A percentile compares a stretch with the other conserved stretches of the same genome.
These are phyloP conservation scores for Diaphora mendica DNA, from an alignment of 2,888 invertebrate genomes.

Conservation along the genomic window DNA sequence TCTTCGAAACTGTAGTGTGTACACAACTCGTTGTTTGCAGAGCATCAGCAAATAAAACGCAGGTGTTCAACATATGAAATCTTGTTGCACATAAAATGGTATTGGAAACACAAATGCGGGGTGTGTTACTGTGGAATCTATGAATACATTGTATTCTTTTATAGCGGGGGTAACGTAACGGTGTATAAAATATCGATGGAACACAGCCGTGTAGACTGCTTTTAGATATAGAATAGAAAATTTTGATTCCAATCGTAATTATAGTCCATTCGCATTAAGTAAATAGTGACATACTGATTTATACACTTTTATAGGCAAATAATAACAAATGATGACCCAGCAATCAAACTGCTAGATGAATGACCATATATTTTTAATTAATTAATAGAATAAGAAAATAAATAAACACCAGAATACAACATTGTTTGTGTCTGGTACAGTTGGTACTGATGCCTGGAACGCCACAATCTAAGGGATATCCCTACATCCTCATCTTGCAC, in stretches of 20 bases:
- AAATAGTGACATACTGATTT: no score
- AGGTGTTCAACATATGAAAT: conserved; percentile 20
- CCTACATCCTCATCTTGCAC: not conserved
- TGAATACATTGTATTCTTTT: conserved; percentile 12
- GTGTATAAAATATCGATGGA: not conserved
- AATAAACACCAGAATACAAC: no score
- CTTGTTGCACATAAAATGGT: conserved; percentile 14
- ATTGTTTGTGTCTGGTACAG: not conserved
- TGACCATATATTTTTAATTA: no score
- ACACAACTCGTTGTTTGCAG: conserved; percentile 1
- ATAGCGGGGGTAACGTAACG: not conserved
- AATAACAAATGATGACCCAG: no score
- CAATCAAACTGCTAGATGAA: no score
- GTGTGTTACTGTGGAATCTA: conserved; percentile 7
- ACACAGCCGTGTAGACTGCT: not conserved
- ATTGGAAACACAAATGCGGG: conserved; percentile 15
- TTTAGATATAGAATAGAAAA: not conserved
- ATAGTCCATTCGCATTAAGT: no score
- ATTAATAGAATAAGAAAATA: no score
- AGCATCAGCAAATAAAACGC: conserved; percentile 17
- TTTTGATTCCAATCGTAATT: no score
- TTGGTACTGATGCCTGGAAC: not conserved
- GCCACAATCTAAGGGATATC: not conserved
- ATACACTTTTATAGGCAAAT: no score
- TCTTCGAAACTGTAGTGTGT: conserved; percentile 8